Percentiles rank a stretch among this genome's conserved stretches.
Evolutionary conservation across 2,797 vertebrate genomes (phyloP).

Genomic region (Philypnodon macrostomus): DNA sequence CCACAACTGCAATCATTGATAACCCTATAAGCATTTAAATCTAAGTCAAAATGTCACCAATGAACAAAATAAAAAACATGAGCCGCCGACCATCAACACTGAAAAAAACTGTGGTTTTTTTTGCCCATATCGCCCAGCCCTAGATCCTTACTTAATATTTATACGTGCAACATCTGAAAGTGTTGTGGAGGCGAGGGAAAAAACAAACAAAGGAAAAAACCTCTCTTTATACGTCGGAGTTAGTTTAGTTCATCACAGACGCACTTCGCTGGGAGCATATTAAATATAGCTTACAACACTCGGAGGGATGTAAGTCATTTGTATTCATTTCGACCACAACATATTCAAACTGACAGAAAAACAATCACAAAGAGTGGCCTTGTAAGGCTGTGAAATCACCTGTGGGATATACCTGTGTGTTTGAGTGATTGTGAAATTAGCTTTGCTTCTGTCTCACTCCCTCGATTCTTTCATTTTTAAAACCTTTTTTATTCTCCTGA

Average conservation of each 20-base stretch:
- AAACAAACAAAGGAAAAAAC: neutral
- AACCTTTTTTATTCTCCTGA: constrained; percentile 25
- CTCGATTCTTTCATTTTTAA: constrained; percentile 19
- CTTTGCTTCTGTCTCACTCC: constrained; percentile 36
- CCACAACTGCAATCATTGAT: no score
- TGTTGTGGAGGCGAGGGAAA: neutral
- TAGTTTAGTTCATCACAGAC: constrained; percentile 53
- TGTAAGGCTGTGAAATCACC: constrained; percentile 38
- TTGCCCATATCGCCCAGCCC: no score
- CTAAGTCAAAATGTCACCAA: no score
- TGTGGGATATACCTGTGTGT: constrained; percentile 36
- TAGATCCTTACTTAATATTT: neutral
- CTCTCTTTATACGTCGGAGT: constrained; percentile 41
- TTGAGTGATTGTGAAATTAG: constrained; percentile 40
- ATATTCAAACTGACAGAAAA: constrained; percentile 45
- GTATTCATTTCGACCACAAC: constrained; percentile 52
- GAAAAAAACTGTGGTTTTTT: no score
- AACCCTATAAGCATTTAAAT: no score
- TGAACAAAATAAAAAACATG: no score
- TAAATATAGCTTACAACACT: constrained; percentile 54
- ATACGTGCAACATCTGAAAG: neutral
- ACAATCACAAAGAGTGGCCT: constrained; percentile 37
- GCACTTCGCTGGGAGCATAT: constrained; percentile 57
- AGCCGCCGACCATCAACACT: no score
- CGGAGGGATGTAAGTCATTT: constrained; percentile 46